Conservation (phyloP, 2,888 invertebrate genomes). For the Neelides folsomi region DNA sequence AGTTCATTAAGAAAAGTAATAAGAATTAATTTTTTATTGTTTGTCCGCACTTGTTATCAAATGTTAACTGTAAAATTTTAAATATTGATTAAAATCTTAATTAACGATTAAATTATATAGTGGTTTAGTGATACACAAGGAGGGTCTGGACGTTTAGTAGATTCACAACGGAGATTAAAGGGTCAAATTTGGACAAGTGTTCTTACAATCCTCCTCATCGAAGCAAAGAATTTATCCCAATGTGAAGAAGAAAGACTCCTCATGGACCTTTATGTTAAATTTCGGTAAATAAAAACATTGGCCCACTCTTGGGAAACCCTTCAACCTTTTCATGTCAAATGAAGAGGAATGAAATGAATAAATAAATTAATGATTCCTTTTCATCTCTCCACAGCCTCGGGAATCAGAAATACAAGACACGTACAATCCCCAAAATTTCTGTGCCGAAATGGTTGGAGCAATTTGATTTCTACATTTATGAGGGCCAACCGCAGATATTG, state of each 20-base stretch:
- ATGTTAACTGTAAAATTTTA: too few relatives aligned
- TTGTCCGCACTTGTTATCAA: too few relatives aligned
- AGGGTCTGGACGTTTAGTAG: conserved; percentile 43
- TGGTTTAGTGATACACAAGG: conserved; percentile 29
- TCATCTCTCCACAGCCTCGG: conserved; percentile 55
- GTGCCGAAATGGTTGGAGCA: conserved; percentile 90
- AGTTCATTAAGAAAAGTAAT: too few relatives aligned
- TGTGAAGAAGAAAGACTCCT: conserved; percentile 49
- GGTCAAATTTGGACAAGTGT: conserved; percentile 96
- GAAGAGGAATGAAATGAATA: not conserved
- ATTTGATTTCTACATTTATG: conserved; percentile 90
- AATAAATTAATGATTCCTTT: too few relatives aligned
- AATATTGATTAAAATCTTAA: too few relatives aligned
- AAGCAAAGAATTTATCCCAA: conserved; percentile 76
- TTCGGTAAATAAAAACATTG: conserved; percentile 55
- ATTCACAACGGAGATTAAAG: conserved; percentile 70
- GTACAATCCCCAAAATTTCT: conserved; percentile 60
- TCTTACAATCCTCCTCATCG: conserved; percentile 91
- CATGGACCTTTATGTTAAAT: conserved; percentile 89
- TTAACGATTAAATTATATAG: conserved; percentile 8
- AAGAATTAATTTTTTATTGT: too few relatives aligned
- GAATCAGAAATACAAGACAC: conserved; percentile 94
- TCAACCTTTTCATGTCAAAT: not conserved
- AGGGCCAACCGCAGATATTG: conserved; percentile 78
- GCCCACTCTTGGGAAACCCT: conserved; percentile 1